These are phyloP conservation scores for Neomorphus geoffroyi DNA, from an alignment of 2,797 vertebrate genomes.

Conservation along the genomic window DNA sequence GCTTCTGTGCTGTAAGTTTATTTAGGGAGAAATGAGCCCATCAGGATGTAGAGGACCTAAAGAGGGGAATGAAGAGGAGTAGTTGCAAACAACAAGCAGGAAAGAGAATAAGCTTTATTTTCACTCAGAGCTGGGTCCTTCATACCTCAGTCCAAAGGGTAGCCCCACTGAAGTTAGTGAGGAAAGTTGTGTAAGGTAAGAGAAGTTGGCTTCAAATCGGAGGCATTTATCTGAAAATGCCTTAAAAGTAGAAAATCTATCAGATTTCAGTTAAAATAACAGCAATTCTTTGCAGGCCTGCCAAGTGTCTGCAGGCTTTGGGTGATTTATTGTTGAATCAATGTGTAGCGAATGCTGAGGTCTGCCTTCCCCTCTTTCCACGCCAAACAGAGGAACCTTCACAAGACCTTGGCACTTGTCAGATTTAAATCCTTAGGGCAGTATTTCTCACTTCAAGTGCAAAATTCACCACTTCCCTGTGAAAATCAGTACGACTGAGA, in stretches of 20 bases:
- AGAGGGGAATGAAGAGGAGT: conserved; percentile 46
- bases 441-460: conserved; percentile 72
- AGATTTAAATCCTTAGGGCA: conserved; percentile 67
- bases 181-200: not conserved
- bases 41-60: conserved; percentile 55
- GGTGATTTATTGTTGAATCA: conserved; percentile 56
- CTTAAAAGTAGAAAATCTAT: conserved; percentile 62
- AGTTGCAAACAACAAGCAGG: not conserved
- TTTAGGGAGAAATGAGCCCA: conserved; percentile 34
- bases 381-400: conserved; percentile 56
- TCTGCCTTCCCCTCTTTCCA: conserved; percentile 36
- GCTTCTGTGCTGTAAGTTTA: conserved; percentile 55
- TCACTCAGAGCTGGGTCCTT: not conserved
- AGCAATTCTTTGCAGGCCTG: conserved; percentile 43
- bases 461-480: conserved; percentile 75
- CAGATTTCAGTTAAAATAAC: conserved; percentile 65
- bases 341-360: not conserved
- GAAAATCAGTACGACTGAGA: conserved; percentile 40
- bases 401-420: conserved; percentile 64
- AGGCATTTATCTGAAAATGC: conserved; percentile 53
- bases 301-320: conserved; percentile 53
- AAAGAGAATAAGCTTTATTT: not conserved
- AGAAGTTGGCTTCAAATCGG: not conserved
- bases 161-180: not conserved
- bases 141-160: not conserved